Evolutionary conservation across 2,797 vertebrate species (phyloP), one percentile per base, ranked within the genome.

Genomic region (Pseudochirops cupreus): DNA sequence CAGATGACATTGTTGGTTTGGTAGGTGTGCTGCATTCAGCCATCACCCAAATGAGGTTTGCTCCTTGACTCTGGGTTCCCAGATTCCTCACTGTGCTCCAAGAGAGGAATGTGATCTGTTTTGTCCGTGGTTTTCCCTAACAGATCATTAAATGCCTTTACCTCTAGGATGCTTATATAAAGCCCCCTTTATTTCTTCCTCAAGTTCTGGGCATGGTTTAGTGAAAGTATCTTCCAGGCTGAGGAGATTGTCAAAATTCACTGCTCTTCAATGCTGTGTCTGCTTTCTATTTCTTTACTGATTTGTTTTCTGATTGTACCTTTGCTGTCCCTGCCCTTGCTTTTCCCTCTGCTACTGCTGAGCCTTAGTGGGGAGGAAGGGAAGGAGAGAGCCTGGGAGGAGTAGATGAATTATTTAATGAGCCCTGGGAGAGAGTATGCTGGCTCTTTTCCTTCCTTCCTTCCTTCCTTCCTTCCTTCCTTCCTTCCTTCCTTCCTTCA

Each of bases 101-200:
- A 98, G 67, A 99, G 99, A 0, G 99, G 99, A 97, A 99, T 98
- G 13, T 99, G 99, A 97, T 99, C 99, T 0, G 99, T 99, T 98
- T 99, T 99, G 31, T 99, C 99, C 28, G 99, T 99, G 0, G 98
- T 99, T 98, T 99, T 99, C 7, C 99, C 99, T 0, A 99, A 99
- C 98, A 99, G 98, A 26, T 99, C 99, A 0, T 99, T 99, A 6
- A 99, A 99, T 6, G 99, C 91, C 98, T 99, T 99, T 0, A 99
- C 99, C 98, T 99, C 99, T 98, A 99, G 98, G 0, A 99, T 98
- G 82, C 99, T 99, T 0, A 99, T 0, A 99, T 99, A 93, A 99
- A 99, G 98, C 99, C 93, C 99, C 98, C 95, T 99, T 98, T 98
- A 99, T 99, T 94, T 98, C 98, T 54, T 99, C 99, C 3, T 99